Evolutionary conservation across 2,113 vertebrate species (phyloP).

Genomic region (Speoplatyrhinus poulsoni): DNA sequence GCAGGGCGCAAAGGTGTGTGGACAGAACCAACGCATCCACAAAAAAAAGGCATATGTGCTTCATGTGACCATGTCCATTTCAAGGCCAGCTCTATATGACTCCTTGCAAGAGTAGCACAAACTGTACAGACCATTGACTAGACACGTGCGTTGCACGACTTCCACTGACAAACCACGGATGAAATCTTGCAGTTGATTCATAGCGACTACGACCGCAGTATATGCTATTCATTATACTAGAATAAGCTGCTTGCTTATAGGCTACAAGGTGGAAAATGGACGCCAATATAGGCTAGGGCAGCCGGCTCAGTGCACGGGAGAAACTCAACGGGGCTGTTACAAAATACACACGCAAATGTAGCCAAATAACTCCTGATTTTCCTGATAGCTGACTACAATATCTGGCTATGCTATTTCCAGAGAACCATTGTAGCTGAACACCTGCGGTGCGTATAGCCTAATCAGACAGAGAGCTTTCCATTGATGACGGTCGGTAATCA

Average conservation of each 20-base stretch:
- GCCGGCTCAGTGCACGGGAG: slow-evolving; percentile 42
- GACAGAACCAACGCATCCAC: slow-evolving; percentile 15
- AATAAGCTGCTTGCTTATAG: slow-evolving; percentile 49
- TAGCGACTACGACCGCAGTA: slow-evolving; percentile 72
- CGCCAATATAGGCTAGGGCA: slow-evolving; percentile 58
- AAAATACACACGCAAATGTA: slow-evolving; percentile 17
- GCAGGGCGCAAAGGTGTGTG: slow-evolving; percentile 19
- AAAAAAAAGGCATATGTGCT: slow-evolving; percentile 35
- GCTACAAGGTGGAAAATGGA: slow-evolving; percentile 75
- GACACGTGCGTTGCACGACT: slow-evolving; percentile 16
- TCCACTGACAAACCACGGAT: slow-evolving; percentile 4
- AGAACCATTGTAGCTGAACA: neutral
- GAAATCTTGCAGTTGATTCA: slow-evolving; percentile 49
- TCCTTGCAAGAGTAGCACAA: slow-evolving; percentile 21
- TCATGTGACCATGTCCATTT: slow-evolving; percentile 29
- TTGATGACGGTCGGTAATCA: slow-evolving; percentile 50
- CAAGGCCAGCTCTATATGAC: slow-evolving; percentile 35
- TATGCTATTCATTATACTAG: slow-evolving; percentile 65
- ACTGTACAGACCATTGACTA: slow-evolving; percentile 28
- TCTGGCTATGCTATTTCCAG: neutral
- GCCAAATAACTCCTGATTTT: slow-evolving; percentile 2
- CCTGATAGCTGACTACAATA: neutral
- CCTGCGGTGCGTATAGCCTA: slow-evolving; percentile 26
- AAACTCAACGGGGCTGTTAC: slow-evolving; percentile 48
- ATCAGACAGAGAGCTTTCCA: slow-evolving; percentile 28